Conservation (phyloP, 2,797 vertebrate species). For the Erithacus rubecula region DNA sequence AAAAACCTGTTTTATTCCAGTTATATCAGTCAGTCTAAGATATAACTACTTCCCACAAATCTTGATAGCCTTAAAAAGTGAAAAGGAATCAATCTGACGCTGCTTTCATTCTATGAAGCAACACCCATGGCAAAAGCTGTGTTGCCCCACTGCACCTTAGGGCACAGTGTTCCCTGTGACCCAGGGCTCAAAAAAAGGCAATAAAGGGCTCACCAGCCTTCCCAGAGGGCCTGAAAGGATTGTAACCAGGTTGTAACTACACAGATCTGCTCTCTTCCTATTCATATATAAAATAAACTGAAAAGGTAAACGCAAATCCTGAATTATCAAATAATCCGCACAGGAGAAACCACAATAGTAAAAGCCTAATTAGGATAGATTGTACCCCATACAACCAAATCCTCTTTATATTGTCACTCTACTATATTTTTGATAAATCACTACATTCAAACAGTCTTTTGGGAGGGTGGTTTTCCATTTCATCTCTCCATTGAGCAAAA, state of each 20-base stretch:
- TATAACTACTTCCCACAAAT: background rate
- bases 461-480: constrained; percentile 67
- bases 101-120: background rate
- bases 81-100: background rate
- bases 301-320: constrained; percentile 37
- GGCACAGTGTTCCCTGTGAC: background rate
- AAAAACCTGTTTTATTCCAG: background rate
- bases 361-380: constrained; percentile 71
- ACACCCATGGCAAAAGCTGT: background rate
- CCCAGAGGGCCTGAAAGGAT: background rate
- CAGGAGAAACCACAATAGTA: constrained; percentile 62
- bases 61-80: background rate
- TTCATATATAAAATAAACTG: background rate
- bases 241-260: background rate
- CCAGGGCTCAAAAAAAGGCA: background rate
- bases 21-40: background rate
- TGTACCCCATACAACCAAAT: constrained; percentile 33
- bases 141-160: background rate
- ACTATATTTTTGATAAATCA: constrained; percentile 72
- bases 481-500: constrained; percentile 69
- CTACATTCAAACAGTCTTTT: constrained; percentile 46
- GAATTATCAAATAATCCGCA: constrained; percentile 59
- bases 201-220: background rate
- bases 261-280: background rate
- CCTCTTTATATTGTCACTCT: constrained; percentile 53